Evolutionary conservation across 1,140 invertebrate species (phyloP), one percentile per base, ranked within the genome.

Genomic region (Caligus rogercresseyi): DNA sequence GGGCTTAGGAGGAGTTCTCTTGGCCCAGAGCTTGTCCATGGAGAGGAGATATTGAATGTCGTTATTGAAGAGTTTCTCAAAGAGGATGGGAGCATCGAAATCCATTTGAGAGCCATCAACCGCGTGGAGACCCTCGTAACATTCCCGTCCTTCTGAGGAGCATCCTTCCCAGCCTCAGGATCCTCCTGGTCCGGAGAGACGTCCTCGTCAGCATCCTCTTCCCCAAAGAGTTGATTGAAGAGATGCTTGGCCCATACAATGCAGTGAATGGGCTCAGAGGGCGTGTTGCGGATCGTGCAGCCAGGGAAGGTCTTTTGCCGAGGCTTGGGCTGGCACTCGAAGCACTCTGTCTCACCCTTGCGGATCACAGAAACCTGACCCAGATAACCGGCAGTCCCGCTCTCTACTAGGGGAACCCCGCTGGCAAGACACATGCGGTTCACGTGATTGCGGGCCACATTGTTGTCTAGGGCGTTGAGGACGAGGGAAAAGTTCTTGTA

Each of bases 181-280:
- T 97, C 93, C 64, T 85, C 87, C 16, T 88, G 85, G 72, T 98
- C 94, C 1, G 95, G 95, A 18, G 93, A 96, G 0, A 99, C 94
- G 76, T 98, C 94, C 72, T 98, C 86, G 77, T 98, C 93, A 0
- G 86, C 83, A 75, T 95, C 88, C 64, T 83, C 84, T 76, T 97
- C 89, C 1, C 95, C 96, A 80, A 97, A 99, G 2, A 99, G 76
- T 75, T 98, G 96, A 77, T 97, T 98, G 72, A 98, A 98, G 15
- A 99, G 78, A 80, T 96, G 91, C 73, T 99, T 99, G 0, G 92
- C 87, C 96, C 96, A 99, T 1, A 98, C 91, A 69, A 99, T 93
- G 72, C 96, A 99, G 74, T 99, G 96, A 68, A 99, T 95, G 0
- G 91, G 88, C 72, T 98, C 93, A 14, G 92, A 96, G n/a, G 96